These are phyloP conservation scores for Dipodomys ordii DNA, from an alignment of 2,113 vertebrate genomes.

Conservation along the genomic window DNA sequence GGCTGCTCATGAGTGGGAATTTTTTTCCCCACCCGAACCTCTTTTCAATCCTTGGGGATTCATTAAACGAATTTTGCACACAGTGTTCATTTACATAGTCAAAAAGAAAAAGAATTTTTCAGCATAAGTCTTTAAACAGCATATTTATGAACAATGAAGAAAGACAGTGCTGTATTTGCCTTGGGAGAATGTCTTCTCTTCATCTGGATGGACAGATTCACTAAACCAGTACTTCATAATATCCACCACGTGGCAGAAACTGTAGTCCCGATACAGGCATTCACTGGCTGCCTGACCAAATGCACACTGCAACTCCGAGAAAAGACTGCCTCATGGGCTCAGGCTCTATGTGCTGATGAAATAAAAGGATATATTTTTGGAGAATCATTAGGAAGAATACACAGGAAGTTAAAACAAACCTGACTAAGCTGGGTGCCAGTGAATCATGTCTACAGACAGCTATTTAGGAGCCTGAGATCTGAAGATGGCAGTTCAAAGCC, in stretches of 20 bases:
- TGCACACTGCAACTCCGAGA: neutral
- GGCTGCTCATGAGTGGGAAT: neutral
- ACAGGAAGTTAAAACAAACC: neutral
- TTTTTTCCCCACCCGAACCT: neutral
- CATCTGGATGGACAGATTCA: neutral
- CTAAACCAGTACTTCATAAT: neutral
- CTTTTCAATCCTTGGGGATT: conserved; percentile 61
- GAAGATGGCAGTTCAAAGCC: too few species aligned
- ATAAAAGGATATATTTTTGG: neutral
- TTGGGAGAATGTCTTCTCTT: neutral
- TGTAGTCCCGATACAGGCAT: neutral
- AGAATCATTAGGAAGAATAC: neutral
- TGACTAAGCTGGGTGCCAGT: too few species aligned
- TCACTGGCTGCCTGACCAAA: neutral
- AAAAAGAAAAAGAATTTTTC: conserved; percentile 51
- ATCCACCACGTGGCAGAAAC: neutral
- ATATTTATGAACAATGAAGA: conserved; percentile 38
- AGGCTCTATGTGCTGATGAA: neutral
- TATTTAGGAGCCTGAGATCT: too few species aligned
- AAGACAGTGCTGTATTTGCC: neutral
- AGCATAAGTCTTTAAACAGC: conserved; percentile 31
- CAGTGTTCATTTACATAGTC: conserved; percentile 56
- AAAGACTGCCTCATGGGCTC: neutral
- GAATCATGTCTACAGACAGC: too few species aligned
- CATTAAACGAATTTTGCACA: conserved; percentile 10